Percentiles rank a stretch among this genome's conserved stretches.
phyloP scores from a whole-genome alignment of 2,888 invertebrate species.

The Heliconius cydno region DNA sequence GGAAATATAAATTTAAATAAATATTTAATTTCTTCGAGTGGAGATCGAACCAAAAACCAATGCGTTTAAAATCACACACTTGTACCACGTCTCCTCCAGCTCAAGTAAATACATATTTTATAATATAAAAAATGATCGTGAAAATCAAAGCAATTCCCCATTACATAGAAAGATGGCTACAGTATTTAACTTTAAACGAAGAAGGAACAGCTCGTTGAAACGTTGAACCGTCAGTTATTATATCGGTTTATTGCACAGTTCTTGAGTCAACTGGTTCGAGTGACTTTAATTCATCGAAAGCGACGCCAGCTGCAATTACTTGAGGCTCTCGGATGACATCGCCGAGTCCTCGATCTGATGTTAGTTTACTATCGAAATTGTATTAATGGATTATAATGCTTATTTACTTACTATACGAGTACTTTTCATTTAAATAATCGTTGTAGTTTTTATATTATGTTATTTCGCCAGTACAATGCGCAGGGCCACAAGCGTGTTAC shows the following conservation, averaged over 20 bases:
- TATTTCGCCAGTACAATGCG: too few relatives aligned
- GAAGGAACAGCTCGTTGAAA: slow-evolving; percentile 27
- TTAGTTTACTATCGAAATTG: slow-evolving; percentile 33
- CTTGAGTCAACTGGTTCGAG: slow-evolving; percentile 59
- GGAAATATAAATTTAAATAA: too few relatives aligned
- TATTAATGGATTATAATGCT: background rate
- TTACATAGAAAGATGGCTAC: background rate
- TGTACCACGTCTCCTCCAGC: too few relatives aligned
- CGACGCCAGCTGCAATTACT: slow-evolving; percentile 66
- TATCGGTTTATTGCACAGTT: slow-evolving; percentile 48
- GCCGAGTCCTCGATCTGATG: slow-evolving; percentile 48
- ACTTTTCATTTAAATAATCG: too few relatives aligned
- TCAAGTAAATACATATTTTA: too few relatives aligned
- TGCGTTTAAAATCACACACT: too few relatives aligned
- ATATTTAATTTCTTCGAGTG: too few relatives aligned
- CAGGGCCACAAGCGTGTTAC: too few relatives aligned
- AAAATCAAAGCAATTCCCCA: background rate
- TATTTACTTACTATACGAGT: background rate
- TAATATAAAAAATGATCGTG: too few relatives aligned
- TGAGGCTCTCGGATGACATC: slow-evolving; percentile 62
- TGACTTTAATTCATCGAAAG: slow-evolving; percentile 69
- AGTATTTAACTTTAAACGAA: slow-evolving; percentile 18
- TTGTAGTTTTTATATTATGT: too few relatives aligned
- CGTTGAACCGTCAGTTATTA: slow-evolving; percentile 42
- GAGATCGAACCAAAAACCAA: too few relatives aligned